Evolutionary conservation across 92 coral and sea anemone species (phyloP).

Genomic region (Scolanthus callimorphus): DNA sequence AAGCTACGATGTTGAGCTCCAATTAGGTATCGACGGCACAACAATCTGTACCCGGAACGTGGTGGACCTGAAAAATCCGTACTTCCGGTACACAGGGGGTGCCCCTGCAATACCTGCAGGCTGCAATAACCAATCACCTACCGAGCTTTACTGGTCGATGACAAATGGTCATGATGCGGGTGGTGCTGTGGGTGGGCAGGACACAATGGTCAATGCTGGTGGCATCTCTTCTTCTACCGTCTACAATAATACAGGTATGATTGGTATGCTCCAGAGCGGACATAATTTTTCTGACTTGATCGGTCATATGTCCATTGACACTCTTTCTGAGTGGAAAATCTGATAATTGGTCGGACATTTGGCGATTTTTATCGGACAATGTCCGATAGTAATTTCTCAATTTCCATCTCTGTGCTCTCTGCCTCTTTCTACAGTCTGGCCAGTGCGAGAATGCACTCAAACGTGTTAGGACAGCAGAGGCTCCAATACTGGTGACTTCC

Average conservation of each 20-base stretch:
- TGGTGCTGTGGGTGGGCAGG: slow-evolving; percentile 37
- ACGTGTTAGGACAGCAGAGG: no score
- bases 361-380: no score
- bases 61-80: slow-evolving; percentile 90
- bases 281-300: no score
- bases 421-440: no score
- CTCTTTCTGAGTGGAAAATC: no score
- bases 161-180: slow-evolving; percentile 25
- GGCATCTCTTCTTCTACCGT: slow-evolving; percentile 34
- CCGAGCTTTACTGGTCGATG: slow-evolving; percentile 89
- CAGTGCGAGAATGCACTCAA: no score
- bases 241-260: slow-evolving; percentile 30
- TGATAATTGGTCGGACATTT: no score
- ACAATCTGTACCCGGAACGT: slow-evolving; percentile 69
- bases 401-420: no score
- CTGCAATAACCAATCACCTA: slow-evolving; percentile 78
- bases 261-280: no score
- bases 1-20: slow-evolving; percentile 94
- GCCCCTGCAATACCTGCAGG: slow-evolving; percentile 84
- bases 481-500: no score
- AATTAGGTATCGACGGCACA: slow-evolving; percentile 78
- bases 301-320: no score
- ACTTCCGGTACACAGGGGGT: slow-evolving; percentile 90
- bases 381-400: no score
- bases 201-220: slow-evolving; percentile 31